Evolutionary conservation across 2,888 invertebrate species (phyloP).

Genomic region (Hypercompe scribonia): DNA sequence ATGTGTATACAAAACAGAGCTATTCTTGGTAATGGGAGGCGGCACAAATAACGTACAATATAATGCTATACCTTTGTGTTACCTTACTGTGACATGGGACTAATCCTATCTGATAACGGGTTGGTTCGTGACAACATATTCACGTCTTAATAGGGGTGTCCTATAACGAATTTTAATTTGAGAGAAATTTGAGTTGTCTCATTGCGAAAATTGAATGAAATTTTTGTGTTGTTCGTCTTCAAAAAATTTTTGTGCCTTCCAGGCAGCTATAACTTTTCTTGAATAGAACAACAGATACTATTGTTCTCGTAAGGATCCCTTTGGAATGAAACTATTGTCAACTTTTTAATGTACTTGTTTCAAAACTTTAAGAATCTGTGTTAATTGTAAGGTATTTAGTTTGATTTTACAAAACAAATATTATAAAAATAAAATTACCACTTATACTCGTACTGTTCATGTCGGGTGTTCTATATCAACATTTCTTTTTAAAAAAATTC

Average conservation of each 20-base stretch:
- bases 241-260: not conserved
- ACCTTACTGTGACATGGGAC: conserved; percentile 3
- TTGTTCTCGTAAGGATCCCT: too few relatives aligned
- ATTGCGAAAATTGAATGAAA: not conserved
- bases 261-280: too few relatives aligned
- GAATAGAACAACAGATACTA: too few relatives aligned
- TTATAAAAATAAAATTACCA: too few relatives aligned
- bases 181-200: not conserved
- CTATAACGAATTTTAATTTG: not conserved
- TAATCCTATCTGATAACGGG: not conserved
- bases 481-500: too few relatives aligned
- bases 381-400: too few relatives aligned
- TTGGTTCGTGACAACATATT: not conserved
- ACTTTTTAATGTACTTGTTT: too few relatives aligned
- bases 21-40: not conserved
- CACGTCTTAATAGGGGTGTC: not conserved
- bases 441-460: too few relatives aligned
- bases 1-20: not conserved
- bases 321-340: too few relatives aligned
- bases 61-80: not conserved
- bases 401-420: too few relatives aligned
- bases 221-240: not conserved
- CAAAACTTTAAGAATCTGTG: too few relatives aligned
- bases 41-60: not conserved
- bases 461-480: too few relatives aligned